phyloP scores from a whole-genome alignment of 2,888 invertebrate species.

The Ochlodes sylvanus region DNA sequence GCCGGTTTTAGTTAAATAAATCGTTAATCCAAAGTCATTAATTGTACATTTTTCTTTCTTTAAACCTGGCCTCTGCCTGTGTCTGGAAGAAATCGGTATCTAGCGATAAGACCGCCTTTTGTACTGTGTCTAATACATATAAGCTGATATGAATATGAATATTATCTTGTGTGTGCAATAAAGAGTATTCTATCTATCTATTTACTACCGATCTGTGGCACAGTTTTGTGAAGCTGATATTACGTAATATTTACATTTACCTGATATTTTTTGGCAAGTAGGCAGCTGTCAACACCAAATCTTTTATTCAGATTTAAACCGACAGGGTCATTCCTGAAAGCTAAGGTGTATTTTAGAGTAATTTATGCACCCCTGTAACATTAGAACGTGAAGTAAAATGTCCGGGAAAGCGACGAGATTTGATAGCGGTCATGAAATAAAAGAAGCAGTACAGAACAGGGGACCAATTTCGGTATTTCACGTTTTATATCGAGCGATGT shows the following conservation, averaged over 20 bases:
- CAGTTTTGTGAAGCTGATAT: too few relatives aligned
- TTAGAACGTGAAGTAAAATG: conserved; percentile 31
- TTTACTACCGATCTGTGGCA: too few relatives aligned
- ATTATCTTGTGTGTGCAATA: too few relatives aligned
- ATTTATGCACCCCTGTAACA: conserved; percentile 34
- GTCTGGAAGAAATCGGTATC: too few relatives aligned
- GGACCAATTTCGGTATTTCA: background rate
- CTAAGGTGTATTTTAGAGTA: conserved; percentile 27
- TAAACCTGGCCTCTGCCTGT: too few relatives aligned
- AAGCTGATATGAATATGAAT: too few relatives aligned
- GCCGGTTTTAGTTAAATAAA: too few relatives aligned
- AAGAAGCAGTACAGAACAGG: conserved; percentile 14
- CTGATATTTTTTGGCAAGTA: background rate
- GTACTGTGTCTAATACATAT: too few relatives aligned
- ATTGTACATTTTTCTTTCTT: too few relatives aligned
- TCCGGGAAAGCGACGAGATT: conserved; percentile 28
- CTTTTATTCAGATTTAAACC: conserved; percentile 25
- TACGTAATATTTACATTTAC: background rate
- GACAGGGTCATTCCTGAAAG: conserved; percentile 16
- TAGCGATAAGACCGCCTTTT: too few relatives aligned
- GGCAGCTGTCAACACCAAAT: background rate
- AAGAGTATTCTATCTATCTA: too few relatives aligned
- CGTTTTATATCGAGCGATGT: background rate
- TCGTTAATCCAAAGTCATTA: too few relatives aligned
- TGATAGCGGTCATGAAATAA: conserved; percentile 32